A percentile compares a stretch with the other conserved stretches of the same genome.
These are phyloP conservation scores for Xiphophorus couchianus DNA, from an alignment of 2,113 vertebrate genomes.

Conservation along the genomic window DNA sequence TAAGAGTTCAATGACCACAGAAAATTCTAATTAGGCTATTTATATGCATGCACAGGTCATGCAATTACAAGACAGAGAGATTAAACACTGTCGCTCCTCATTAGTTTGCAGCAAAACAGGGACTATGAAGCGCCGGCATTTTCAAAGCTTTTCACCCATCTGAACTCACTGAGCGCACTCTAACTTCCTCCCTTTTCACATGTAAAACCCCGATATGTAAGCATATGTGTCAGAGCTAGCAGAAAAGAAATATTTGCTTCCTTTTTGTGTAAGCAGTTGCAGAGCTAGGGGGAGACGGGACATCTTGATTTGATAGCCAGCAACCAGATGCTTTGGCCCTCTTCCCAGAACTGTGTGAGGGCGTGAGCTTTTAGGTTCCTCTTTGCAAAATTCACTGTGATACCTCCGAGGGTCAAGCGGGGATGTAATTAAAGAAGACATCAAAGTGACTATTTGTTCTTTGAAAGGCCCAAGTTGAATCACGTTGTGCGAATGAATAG, in stretches of 20 bases:
- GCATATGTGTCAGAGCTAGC: constrained; percentile 5
- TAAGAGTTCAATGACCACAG: constrained; percentile 53
- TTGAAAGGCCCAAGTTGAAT: neutral
- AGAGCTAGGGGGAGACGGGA: constrained; percentile 36
- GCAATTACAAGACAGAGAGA: constrained; percentile 57
- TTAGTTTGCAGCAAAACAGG: constrained; percentile 37
- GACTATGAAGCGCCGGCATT: constrained; percentile 10
- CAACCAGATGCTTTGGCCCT: constrained; percentile 57
- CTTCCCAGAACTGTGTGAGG: constrained; percentile 48
- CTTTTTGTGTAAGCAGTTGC: constrained; percentile 28
- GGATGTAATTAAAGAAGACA: constrained; percentile 13
- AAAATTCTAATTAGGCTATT: constrained; percentile 78
- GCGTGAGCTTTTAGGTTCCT: constrained; percentile 24
- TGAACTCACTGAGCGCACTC: constrained; percentile 7
- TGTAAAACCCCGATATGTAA: neutral
- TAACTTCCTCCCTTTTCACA: constrained; percentile 6
- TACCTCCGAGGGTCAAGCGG: constrained; percentile 28
- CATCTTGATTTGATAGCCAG: constrained; percentile 38
- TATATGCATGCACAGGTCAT: constrained; percentile 75
- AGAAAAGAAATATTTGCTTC: constrained; percentile 21
- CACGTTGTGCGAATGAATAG: neutral
- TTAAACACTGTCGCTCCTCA: constrained; percentile 54
- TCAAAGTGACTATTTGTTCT: constrained; percentile 20
- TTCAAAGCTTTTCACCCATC: constrained; percentile 18
- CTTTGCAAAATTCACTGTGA: constrained; percentile 30